Base-by-base conservation (phyloP, 1,140 invertebrate genomes). In the Drosophila parvula region DNA sequence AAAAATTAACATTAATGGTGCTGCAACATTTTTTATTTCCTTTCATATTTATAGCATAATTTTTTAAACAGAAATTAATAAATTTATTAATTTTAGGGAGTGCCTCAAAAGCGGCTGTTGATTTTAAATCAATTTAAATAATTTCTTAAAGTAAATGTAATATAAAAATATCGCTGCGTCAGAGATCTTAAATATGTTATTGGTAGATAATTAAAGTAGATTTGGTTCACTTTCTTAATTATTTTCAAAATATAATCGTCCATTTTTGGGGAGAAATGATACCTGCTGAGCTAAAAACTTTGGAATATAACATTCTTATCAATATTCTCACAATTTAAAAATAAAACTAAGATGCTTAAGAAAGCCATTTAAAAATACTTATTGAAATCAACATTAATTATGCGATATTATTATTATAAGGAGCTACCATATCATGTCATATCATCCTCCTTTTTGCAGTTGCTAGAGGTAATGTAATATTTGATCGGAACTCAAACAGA, bases 401-500 rank as follows among this genome's bases (percentile, higher is more conserved):
- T 12, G 1, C 0, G 0, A 51, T 18, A 18, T 51, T 18, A 22
- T n/a, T n/a, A n/a, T n/a, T n/a, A n/a, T n/a, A n/a, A n/a, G n/a
- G n/a, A n/a, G n/a, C 32, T 53, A 10, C 32, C 10, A 8, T 11
- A 11, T 40, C 12, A 34, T 16, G 30, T 22, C 50, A 27, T 16
- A 28, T 12, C 55, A 47, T 10, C 14, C 51, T 58, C n/a, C 22
- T 45, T 18, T 41, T 76, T 80, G 16, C 59, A 85, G 82, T 76
- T 85, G 75, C 79, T 85, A 79, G 59, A 78, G 82, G 82, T 86
- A 85, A 86, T 86, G 82, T 86, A 85, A 85, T 34, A 65, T 67
- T 71, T 47, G 32, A 61, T 71, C 78, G 82, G 53, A 81, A 62
- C 60, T 70, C 30, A 53, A 67, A 51, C 4, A 70, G 40, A 51